phyloP scores from a whole-genome alignment of 2,113 vertebrate species.

The Eulemur rufifrons region DNA sequence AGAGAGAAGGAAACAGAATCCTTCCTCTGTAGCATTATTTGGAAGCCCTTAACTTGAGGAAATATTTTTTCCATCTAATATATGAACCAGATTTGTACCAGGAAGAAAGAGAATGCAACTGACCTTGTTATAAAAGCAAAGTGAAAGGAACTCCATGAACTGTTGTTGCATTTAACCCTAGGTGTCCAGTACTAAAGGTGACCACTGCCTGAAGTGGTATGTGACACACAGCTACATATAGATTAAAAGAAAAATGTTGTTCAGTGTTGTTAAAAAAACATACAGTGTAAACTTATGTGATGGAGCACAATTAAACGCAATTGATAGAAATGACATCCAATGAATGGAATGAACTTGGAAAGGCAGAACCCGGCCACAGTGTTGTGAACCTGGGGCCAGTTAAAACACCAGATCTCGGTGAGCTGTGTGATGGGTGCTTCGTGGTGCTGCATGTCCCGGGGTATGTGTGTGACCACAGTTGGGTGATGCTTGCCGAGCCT shows the following conservation, averaged over 20 bases:
- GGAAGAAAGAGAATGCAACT: not conserved
- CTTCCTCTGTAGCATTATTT: not conserved
- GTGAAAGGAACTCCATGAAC: not conserved
- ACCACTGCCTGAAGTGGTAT: not conserved
- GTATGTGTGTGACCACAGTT: not conserved
- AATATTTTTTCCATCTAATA: not conserved
- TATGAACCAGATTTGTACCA: not conserved
- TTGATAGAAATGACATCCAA: not conserved
- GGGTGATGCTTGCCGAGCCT: not conserved
- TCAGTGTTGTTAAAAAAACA: not conserved
- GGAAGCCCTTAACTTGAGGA: slow-evolving; percentile 3
- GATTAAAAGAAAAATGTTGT: slow-evolving; percentile 10
- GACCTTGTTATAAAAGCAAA: not conserved
- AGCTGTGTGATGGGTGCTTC: fast-evolving
- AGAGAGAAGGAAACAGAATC: not conserved
- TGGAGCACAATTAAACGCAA: not conserved
- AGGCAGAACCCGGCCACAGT: not conserved
- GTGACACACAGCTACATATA: not conserved
- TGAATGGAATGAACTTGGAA: not conserved
- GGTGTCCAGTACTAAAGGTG: not conserved
- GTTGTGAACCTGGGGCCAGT: not conserved
- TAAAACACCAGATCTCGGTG: not conserved
- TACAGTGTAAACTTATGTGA: not conserved
- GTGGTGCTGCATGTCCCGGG: not conserved
- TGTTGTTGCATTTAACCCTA: not conserved